Base-by-base conservation (phyloP, 1,140 invertebrate genomes). In the Arctopsyche grandis region DNA sequence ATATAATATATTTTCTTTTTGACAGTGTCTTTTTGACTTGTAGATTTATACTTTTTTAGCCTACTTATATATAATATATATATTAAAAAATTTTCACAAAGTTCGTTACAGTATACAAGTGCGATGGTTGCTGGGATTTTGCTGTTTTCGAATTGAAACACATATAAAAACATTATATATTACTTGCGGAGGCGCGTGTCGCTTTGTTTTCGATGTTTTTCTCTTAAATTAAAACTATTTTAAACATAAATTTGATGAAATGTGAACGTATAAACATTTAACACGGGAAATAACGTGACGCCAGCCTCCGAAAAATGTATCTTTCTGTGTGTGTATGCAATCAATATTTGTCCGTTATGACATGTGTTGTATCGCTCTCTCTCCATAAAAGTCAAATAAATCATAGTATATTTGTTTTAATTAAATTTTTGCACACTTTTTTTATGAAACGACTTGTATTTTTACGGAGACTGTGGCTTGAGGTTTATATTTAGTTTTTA, bases 51-150 rank as follows among this genome's bases (percentile, higher is more conserved):
- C 7, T 38, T 38, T 79, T 26, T 43, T 56, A 75, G 69, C 46
- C 48, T 80, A 80, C 76, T 81, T 75, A 58, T 78, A 80, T 79
- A 75, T 79, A 70, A 58, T 78, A 80, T 79, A 75, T 82, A 78
- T 82, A n/a, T n/a, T n/a, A 78, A 43, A 82, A 75, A 63, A 66
- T 79, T 79, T 79, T 79, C 74, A 79, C 78, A 75, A 71, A 80
- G 63, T 80, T 80, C 48, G 74, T 80, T 82, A 80, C 81, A 82
- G 81, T 82, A 82, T 80, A 75, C 81, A 82, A 66, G 76, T 82
- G 77, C 76, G 81, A 82, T 82, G 81, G 81, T 82, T 82, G 81
- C 81, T 82, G 81, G 81, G 81, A 80, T 74, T 79, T 82, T 79
- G 81, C 81, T 82, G 81, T 82, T 78, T 81, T 79, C 71, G 48